Evolutionary conservation across 2,888 invertebrate species (phyloP).

Genomic region (Brachyopa scutellaris): DNA sequence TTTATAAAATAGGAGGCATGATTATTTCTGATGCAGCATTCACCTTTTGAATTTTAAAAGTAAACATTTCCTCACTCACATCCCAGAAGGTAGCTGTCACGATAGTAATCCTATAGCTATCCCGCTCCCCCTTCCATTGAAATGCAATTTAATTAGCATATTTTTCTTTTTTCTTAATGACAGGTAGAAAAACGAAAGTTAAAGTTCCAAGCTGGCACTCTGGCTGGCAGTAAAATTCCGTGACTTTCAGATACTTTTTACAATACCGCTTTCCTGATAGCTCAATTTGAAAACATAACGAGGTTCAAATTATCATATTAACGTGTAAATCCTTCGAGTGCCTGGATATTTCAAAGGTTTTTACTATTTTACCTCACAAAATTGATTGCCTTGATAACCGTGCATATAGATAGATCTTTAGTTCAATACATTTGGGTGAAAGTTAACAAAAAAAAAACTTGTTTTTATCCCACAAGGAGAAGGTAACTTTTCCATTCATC

Average conservation of each 20-base stretch:
- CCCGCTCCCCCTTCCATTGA: background rate
- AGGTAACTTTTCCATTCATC: constrained; percentile 27
- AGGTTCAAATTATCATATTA: background rate
- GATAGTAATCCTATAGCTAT: background rate
- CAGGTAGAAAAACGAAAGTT: constrained; percentile 65
- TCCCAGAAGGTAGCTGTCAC: background rate
- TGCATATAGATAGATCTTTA: constrained; percentile 44
- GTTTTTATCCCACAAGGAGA: constrained; percentile 38
- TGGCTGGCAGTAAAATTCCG: constrained; percentile 73
- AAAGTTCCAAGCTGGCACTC: constrained; percentile 75
- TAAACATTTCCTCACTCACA: constrained; percentile 1
- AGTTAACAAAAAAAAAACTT: constrained; percentile 52
- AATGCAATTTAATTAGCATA: background rate
- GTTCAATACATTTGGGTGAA: constrained; percentile 52
- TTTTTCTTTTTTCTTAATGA: constrained; percentile 7
- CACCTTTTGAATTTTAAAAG: too few species aligned
- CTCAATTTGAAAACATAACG: background rate
- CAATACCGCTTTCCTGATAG: background rate
- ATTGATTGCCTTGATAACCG: background rate
- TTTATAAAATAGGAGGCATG: too few species aligned
- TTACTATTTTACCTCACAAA: background rate
- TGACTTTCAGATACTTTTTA: background rate
- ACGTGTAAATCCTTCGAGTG: too few species aligned
- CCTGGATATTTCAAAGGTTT: background rate
- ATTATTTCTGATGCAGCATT: too few species aligned